Conservation (phyloP, 1,140 invertebrate species). For the Aphidius ervi region DNA sequence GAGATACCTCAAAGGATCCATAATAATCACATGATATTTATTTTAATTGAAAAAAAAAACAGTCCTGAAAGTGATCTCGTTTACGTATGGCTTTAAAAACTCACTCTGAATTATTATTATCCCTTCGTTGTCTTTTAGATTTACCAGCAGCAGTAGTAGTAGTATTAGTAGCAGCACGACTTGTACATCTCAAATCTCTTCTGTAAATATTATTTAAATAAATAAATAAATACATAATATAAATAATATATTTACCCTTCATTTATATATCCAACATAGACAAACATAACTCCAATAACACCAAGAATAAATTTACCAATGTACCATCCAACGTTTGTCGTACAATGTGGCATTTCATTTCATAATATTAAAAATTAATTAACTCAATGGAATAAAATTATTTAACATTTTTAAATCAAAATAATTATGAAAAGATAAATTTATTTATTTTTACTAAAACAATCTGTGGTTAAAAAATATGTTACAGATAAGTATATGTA, state of each 20-base stretch:
- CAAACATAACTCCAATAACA: constrained; percentile 34
- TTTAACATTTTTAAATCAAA: no score
- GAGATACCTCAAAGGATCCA: constrained; percentile 4
- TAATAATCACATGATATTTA: not conserved
- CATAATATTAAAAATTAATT: not conserved
- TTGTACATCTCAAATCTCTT: no score
- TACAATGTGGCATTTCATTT: constrained; percentile 34
- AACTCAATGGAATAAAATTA: no score
- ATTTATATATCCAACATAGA: constrained; percentile 35
- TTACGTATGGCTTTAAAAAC: constrained; percentile 29
- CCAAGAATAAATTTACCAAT: constrained; percentile 38
- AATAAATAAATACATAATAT: constrained; percentile 1
- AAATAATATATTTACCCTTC: constrained; percentile 28
- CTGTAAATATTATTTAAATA: not conserved
- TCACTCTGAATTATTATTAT: constrained; percentile 28
- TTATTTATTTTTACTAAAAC: no score
- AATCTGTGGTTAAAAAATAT: not conserved
- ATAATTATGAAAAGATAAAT: no score
- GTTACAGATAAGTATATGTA: constrained; percentile 1
- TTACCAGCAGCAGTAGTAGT: no score
- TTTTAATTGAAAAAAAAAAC: not conserved
- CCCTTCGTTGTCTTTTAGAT: constrained; percentile 4
- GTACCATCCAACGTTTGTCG: constrained; percentile 35
- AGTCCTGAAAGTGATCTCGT: constrained; percentile 14
- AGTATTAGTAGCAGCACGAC: no score